Base-by-base conservation (phyloP, 2,888 invertebrate species). In the Acanthosepion lycidas region DNA sequence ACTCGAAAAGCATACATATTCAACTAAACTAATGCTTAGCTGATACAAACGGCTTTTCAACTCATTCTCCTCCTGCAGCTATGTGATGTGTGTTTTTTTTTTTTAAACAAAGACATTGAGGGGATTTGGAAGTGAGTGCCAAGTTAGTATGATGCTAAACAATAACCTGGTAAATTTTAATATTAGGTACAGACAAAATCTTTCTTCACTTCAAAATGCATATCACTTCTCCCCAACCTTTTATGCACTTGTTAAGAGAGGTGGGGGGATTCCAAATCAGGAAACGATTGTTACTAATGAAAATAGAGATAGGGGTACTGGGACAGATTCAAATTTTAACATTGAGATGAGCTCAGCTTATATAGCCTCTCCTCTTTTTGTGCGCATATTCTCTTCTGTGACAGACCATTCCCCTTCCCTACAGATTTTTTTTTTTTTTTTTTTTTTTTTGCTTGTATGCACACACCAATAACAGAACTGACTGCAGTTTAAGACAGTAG, bases 271-370 rank as follows among this genome's bases (percentile, higher is more conserved):
- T 26, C 78, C 8, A 26, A 33, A 78, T 59, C 23, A 23, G 59
- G 59, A 59, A 23, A 59, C 59, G 33, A 78, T 64, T 78, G 33
- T 78, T 78, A 78, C 78, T 78, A 78, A 78, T 78, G 33, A 78
- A 78, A 33, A n/a, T 78, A n/a, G 18, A 78, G 9, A 78, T 6
- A 33, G 78, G n/a, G 23, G n/a, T 78, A 78, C 33, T 12, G 12
- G 33, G 33, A 33, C 78, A 33, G 78, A 23, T 59, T 59, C 20
- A 78, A 78, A 78, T 78, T 78, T 78, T 78, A n/a, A 78, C n/a
- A n/a, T n/a, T 33, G 59, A 59, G 59, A 59, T 78, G 78, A 78
- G 78, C 78, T 78, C 78, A n/a, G 78, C 78, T 78, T n/a, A 78
- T 15, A 33, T 78, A n/a, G 78, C 78, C 78, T 33, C 78, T 78